Percentiles rank a stretch among this genome's conserved stretches.
Conservation (phyloP, 2,888 invertebrate genomes). For the Halocaridina rubra region DNA sequence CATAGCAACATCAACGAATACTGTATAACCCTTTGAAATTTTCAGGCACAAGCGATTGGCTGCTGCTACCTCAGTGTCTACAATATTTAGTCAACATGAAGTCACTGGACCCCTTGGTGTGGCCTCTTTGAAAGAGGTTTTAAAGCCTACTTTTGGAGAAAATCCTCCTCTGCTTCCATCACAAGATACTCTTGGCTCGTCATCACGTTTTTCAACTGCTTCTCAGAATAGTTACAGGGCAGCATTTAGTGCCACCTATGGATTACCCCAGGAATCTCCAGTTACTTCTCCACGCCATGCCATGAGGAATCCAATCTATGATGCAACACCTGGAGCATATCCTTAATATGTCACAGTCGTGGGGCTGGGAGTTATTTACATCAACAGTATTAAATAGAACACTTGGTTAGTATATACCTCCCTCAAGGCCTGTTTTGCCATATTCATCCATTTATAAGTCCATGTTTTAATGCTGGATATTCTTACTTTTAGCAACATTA, state of each 20-base stretch:
- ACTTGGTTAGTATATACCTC: no score
- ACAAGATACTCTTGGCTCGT: background rate
- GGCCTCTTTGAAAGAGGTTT: conserved; percentile 13
- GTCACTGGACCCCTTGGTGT: conserved; percentile 3
- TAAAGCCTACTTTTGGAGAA: conserved; percentile 10
- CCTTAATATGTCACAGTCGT: no score
- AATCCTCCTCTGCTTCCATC: background rate
- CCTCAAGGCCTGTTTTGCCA: no score
- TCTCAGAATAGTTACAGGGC: conserved; percentile 43
- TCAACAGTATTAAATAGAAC: no score
- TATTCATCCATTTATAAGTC: no score
- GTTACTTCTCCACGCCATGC: conserved; percentile 1
- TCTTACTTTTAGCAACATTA: no score
- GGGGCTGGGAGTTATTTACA: no score
- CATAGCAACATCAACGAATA: background rate
- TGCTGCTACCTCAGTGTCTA: conserved; percentile 44
- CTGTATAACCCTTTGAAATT: background rate
- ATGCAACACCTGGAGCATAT: conserved; percentile 38
- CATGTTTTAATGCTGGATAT: no score
- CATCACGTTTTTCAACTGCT: conserved; percentile 5
- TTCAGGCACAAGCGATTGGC: conserved; percentile 50
- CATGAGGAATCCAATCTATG: conserved; percentile 50
- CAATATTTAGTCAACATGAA: conserved; percentile 48
- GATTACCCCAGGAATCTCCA: conserved; percentile 29
- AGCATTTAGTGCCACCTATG: conserved; percentile 42